Evolutionary conservation across 2,888 invertebrate genomes (phyloP).

Genomic region (Drosophila monieri): DNA sequence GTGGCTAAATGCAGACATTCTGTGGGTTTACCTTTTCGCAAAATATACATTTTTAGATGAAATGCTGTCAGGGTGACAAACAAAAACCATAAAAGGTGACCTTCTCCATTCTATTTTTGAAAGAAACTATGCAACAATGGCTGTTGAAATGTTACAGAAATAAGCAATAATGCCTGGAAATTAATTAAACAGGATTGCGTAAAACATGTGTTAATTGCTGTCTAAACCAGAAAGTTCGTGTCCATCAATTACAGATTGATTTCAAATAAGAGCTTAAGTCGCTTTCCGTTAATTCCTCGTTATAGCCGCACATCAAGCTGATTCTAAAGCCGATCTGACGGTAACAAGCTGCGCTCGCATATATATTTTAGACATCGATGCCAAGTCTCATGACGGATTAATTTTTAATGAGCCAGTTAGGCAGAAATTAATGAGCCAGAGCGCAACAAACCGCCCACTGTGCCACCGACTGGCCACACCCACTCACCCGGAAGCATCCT

Average conservation of each 20-base stretch:
- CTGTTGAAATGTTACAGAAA: background rate
- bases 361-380: conserved; percentile 52
- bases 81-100: conserved; percentile 1
- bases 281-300: conserved; percentile 6
- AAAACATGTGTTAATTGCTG: conserved; percentile 10
- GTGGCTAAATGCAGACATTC: conserved; percentile 43
- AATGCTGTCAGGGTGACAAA: background rate
- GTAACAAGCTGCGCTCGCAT: conserved; percentile 58
- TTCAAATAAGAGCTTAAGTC: conserved; percentile 14
- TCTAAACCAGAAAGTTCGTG: background rate
- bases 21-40: conserved; percentile 17
- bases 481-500: conserved; percentile 27
- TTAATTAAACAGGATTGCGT: background rate
- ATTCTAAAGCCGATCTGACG: conserved; percentile 53
- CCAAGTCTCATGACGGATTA: conserved; percentile 64
- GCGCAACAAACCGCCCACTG: conserved; percentile 58
- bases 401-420: conserved; percentile 69
- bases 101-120: conserved; percentile 3
- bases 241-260: conserved; percentile 8
- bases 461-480: background rate
- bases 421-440: conserved; percentile 62
- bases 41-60: conserved; percentile 27
- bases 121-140: background rate
- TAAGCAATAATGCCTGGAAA: background rate
- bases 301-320: conserved; percentile 11